A percentile compares a stretch with the other conserved stretches of the same genome.
phyloP scores from a whole-genome alignment of 2,888 invertebrate genomes.

The Drosophila macrothrix region DNA sequence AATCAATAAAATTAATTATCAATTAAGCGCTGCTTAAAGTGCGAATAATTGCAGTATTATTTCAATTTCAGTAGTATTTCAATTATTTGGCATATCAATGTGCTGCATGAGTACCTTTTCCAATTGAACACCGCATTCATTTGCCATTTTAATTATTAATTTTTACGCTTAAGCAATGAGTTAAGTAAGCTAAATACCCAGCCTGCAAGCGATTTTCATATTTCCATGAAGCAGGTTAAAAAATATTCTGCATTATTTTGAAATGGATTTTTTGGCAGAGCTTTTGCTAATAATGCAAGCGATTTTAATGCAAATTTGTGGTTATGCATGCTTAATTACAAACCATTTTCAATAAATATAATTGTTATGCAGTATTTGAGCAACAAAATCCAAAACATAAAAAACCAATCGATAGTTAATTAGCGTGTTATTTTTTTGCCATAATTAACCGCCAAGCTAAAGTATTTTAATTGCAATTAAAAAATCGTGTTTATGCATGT shows the following conservation, averaged over 20 bases:
- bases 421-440: slow-evolving; percentile 49
- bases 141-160: slow-evolving; percentile 53
- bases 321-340: slow-evolving; percentile 77
- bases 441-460: slow-evolving; percentile 1
- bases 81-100: neutral
- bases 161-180: slow-evolving; percentile 34
- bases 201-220: slow-evolving; percentile 55
- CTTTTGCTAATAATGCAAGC: slow-evolving; percentile 64
- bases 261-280: slow-evolving; percentile 24
- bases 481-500: slow-evolving; percentile 20
- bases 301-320: slow-evolving; percentile 77
- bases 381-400: slow-evolving; percentile 27
- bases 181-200: slow-evolving; percentile 29
- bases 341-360: slow-evolving; percentile 60
- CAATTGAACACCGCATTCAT: slow-evolving; percentile 42
- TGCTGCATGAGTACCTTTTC: slow-evolving; percentile 10
- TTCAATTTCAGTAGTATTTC: neutral
- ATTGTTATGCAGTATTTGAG: slow-evolving; percentile 60
- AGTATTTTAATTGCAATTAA: slow-evolving; percentile 52
- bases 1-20: slow-evolving; percentile 79
- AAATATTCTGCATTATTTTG: neutral
- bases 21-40: slow-evolving; percentile 51
- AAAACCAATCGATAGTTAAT: slow-evolving; percentile 76
- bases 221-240: slow-evolving; percentile 69
- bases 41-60: slow-evolving; percentile 47